Evolutionary conservation across 2,797 vertebrate species (phyloP).

Genomic region (Melanotaenia parkinsoni): DNA sequence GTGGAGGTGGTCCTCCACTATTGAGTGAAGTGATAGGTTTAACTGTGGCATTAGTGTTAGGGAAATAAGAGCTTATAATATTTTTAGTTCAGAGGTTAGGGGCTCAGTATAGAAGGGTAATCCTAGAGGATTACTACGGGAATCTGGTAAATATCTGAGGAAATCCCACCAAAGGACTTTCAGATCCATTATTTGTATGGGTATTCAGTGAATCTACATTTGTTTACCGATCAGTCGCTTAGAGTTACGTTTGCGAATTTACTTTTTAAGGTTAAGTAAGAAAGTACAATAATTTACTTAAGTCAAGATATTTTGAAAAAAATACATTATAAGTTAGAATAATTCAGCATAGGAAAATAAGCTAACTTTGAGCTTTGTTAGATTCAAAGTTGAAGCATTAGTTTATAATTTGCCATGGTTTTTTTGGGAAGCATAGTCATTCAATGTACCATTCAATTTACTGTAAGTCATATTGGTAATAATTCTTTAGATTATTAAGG

Average conservation of each 20-base stretch:
- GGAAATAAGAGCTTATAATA: constrained; percentile 69
- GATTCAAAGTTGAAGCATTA: not conserved
- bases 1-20: constrained; percentile 56
- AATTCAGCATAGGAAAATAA: not conserved
- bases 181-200: constrained; percentile 63
- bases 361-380: not conserved
- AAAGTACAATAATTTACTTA: not conserved
- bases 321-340: not conserved
- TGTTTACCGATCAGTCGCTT: constrained; percentile 62
- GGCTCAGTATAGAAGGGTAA: constrained; percentile 70
- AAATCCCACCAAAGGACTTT: constrained; percentile 68
- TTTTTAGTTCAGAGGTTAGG: constrained; percentile 75
- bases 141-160: constrained; percentile 77
- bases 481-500: not conserved
- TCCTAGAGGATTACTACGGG: constrained; percentile 68
- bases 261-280: constrained; percentile 5
- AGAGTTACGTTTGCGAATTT: constrained; percentile 17
- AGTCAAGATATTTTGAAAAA: constrained; percentile 1
- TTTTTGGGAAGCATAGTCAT: not conserved
- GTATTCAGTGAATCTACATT: constrained; percentile 48
- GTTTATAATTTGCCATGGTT: not conserved
- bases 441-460: not conserved
- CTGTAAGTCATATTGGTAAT: not conserved
- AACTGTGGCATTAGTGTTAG: constrained; percentile 68
- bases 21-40: constrained; percentile 56